These are phyloP conservation scores for Metaphire vulgaris DNA, from an alignment of 1,140 invertebrate genomes.

Conservation along the genomic window DNA sequence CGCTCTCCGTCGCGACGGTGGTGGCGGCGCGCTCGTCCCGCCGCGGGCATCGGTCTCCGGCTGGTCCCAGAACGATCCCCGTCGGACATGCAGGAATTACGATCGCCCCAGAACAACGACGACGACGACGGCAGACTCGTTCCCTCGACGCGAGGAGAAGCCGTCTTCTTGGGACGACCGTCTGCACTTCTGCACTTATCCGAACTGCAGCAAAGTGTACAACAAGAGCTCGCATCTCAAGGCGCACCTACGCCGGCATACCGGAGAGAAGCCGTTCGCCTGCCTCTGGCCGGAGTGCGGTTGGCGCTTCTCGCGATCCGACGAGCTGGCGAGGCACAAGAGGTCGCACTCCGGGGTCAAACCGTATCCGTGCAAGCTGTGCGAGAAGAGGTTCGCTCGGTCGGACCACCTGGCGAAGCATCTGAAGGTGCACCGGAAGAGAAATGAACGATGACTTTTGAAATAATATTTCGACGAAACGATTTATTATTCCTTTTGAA, in stretches of 20 bases:
- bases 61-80: background rate
- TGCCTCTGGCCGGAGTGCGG: constrained; percentile 86
- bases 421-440: constrained; percentile 68
- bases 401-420: constrained; percentile 64
- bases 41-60: no score
- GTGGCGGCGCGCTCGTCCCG: background rate
- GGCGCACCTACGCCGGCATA: constrained; percentile 83
- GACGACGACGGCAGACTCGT: no score
- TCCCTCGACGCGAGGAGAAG: background rate
- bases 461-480: background rate
- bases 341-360: constrained; percentile 60
- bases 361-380: constrained; percentile 56
- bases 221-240: constrained; percentile 87
- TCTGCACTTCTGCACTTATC: constrained; percentile 60
- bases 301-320: constrained; percentile 88
- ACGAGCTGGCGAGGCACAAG: constrained; percentile 69
- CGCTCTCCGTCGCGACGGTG: background rate
- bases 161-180: constrained; percentile 11
- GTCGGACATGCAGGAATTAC: no score
- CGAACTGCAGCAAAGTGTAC: constrained; percentile 64
- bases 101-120: no score
- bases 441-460: constrained; percentile 15
- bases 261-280: constrained; percentile 86
- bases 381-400: constrained; percentile 70
- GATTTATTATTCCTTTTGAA: no score